These are phyloP conservation scores for Guaruba guarouba DNA, from an alignment of 2,113 vertebrate species.

Conservation along the genomic window DNA sequence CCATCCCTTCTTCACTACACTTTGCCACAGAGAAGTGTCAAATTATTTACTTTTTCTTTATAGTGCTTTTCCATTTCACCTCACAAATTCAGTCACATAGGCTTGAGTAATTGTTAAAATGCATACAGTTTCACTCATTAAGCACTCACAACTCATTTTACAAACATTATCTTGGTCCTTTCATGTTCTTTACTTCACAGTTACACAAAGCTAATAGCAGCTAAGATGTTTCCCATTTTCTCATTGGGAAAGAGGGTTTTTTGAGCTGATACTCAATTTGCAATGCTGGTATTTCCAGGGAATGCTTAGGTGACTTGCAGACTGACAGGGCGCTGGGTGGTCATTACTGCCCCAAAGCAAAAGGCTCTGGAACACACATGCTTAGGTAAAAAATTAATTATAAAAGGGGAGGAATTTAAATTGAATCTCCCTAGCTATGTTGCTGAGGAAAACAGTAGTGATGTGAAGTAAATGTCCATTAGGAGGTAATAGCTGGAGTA, in stretches of 20 bases:
- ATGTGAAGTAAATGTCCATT: conserved; percentile 24
- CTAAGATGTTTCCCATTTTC: neutral
- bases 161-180: neutral
- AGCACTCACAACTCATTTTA: neutral
- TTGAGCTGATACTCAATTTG: neutral
- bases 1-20: neutral
- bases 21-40: neutral
- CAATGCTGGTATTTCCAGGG: neutral
- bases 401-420: neutral
- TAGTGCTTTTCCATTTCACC: neutral
- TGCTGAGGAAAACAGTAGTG: neutral
- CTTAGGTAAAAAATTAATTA: neutral
- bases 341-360: neutral
- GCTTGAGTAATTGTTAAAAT: neutral
- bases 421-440: neutral
- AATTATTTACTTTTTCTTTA: neutral
- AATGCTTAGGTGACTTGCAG: neutral
- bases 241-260: neutral
- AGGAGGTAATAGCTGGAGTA: neutral
- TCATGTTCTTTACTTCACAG: neutral
- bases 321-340: neutral
- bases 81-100: neutral
- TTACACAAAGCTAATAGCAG: neutral
- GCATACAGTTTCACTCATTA: neutral
- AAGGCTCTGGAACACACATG: neutral